Evolutionary conservation across 2,797 vertebrate genomes (phyloP).

Genomic region (Hozukius guyotensis): DNA sequence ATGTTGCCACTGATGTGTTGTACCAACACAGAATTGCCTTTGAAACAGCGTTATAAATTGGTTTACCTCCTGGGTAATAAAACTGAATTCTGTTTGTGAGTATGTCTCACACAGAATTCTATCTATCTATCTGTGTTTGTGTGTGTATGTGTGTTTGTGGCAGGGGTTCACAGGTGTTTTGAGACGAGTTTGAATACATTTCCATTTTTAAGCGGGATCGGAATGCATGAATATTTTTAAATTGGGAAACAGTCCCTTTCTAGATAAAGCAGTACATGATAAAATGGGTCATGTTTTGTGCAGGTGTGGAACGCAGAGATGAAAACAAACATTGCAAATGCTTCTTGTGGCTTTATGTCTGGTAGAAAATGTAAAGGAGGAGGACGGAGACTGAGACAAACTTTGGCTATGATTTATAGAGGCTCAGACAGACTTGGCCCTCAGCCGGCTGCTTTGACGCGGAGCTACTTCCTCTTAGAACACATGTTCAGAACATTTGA

Average conservation of each 20-base stretch:
- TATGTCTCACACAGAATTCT: background rate
- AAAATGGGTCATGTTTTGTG: slow-evolving; percentile 66
- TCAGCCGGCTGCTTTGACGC: slow-evolving; percentile 55
- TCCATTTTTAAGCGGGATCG: slow-evolving; percentile 75
- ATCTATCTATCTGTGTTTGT: background rate
- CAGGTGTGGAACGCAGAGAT: slow-evolving; percentile 51
- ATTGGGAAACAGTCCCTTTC: slow-evolving; percentile 63
- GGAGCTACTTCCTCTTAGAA: slow-evolving; percentile 23
- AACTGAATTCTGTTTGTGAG: slow-evolving; percentile 26
- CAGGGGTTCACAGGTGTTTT: slow-evolving; percentile 74
- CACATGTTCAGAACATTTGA: background rate
- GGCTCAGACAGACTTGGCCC: slow-evolving; percentile 38
- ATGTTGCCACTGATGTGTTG: slow-evolving; percentile 40
- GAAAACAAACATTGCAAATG: slow-evolving; percentile 24
- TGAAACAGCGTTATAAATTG: slow-evolving; percentile 53
- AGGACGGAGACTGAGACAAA: slow-evolving; percentile 5
- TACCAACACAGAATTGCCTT: slow-evolving; percentile 36
- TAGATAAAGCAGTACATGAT: slow-evolving; percentile 65
- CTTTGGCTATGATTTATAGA: slow-evolving; percentile 20
- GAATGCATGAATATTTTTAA: slow-evolving; percentile 77
- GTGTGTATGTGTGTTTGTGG: slow-evolving; percentile 16
- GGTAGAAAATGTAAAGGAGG: slow-evolving; percentile 1
- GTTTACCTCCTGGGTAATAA: slow-evolving; percentile 58
- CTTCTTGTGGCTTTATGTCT: slow-evolving; percentile 20
- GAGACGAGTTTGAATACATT: slow-evolving; percentile 77